A percentile compares a stretch with the other conserved stretches of the same genome.
Evolutionary conservation across 2,113 vertebrate species (phyloP).

Genomic region (Corythornis cristatus): DNA sequence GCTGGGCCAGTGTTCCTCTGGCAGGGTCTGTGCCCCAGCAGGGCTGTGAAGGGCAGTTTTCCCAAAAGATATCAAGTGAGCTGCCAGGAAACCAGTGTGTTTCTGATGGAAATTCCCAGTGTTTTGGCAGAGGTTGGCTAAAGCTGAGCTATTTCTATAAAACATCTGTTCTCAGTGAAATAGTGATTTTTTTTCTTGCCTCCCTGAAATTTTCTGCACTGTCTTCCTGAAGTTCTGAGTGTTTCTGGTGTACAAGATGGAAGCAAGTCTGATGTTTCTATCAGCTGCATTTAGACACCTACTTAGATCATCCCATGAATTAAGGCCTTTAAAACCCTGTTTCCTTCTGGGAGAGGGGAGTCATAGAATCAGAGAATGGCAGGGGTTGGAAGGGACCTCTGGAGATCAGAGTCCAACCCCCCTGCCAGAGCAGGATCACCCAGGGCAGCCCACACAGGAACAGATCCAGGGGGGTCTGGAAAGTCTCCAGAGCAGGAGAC

Average conservation of each 20-base stretch:
- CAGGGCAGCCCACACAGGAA: no score
- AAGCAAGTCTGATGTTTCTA: background rate
- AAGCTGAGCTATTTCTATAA: background rate
- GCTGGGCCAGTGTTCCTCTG: accelerated
- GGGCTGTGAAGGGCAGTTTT: background rate
- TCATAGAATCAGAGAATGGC: no score
- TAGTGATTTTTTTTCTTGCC: background rate
- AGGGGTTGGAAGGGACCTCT: no score
- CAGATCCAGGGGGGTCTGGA: no score
- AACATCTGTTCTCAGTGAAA: background rate
- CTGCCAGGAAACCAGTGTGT: background rate
- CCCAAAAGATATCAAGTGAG: background rate
- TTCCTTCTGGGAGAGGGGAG: background rate
- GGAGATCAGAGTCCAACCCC: no score
- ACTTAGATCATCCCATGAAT: background rate
- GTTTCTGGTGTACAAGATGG: background rate
- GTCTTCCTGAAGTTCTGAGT: background rate
- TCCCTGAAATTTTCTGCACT: background rate
- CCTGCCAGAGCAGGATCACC: no score
- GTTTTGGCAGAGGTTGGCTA: background rate
- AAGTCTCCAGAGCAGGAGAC: no score
- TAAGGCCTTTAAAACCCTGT: background rate
- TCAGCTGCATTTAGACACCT: background rate
- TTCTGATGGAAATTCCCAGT: background rate
- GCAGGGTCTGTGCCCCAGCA: background rate